Evolutionary conservation across 2,113 vertebrate genomes (phyloP).

Genomic region (Glaucomys volans): DNA sequence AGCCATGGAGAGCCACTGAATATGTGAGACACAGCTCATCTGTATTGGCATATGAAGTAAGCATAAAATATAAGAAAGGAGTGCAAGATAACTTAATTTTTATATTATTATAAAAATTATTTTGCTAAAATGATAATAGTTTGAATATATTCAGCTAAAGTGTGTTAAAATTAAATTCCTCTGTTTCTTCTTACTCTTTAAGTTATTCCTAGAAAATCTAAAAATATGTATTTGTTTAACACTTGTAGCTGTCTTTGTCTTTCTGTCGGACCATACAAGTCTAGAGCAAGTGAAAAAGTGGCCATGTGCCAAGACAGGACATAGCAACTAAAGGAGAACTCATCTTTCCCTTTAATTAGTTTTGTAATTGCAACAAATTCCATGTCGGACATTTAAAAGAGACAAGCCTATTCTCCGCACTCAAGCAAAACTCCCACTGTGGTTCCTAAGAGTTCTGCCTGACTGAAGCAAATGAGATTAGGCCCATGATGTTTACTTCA

Average conservation of each 20-base stretch:
- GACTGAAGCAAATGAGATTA: conserved; percentile 74
- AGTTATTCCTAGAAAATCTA: background rate
- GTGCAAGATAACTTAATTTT: background rate
- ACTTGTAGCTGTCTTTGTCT: conserved; percentile 8
- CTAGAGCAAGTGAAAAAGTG: conserved; percentile 56
- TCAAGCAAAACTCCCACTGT: conserved; percentile 75
- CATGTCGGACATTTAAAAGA: conserved; percentile 66
- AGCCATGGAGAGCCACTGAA: background rate
- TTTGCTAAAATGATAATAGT: background rate
- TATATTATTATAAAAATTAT: background rate
- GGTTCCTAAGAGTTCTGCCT: conserved; percentile 72
- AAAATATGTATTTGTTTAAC: background rate
- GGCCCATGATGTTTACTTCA: conserved; percentile 56
- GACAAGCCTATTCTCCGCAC: conserved; percentile 68
- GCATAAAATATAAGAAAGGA: background rate
- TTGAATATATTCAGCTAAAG: background rate
- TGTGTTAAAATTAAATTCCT: background rate
- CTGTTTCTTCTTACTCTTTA: conserved; percentile 18
- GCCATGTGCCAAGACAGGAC: conserved; percentile 23
- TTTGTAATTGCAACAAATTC: conserved; percentile 69
- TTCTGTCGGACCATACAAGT: background rate
- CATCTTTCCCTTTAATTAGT: conserved; percentile 76
- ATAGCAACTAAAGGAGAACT: conserved; percentile 40
- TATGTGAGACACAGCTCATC: background rate
- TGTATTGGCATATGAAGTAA: background rate